Evolutionary conservation across 2,113 vertebrate genomes (phyloP).

Genomic region (Scomber japonicus): DNA sequence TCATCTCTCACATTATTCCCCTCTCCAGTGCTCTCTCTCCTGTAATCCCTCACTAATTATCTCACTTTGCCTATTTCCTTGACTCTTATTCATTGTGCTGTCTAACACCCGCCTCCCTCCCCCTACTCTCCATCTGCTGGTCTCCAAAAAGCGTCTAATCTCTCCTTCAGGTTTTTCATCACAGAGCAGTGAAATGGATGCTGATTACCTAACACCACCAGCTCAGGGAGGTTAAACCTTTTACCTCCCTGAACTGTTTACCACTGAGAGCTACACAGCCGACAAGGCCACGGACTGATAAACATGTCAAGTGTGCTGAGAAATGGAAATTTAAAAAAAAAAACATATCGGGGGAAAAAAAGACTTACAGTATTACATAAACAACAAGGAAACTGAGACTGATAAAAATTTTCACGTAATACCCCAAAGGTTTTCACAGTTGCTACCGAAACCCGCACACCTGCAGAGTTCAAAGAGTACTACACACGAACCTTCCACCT

Average conservation of each 20-base stretch:
- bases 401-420: slow-evolving; percentile 20
- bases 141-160: slow-evolving; percentile 52
- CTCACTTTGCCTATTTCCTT: slow-evolving; percentile 34
- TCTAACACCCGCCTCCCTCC: not conserved
- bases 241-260: slow-evolving; percentile 52
- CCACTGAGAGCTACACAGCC: slow-evolving; percentile 25
- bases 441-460: not conserved
- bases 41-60: slow-evolving; percentile 49
- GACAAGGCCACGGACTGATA: slow-evolving; percentile 27
- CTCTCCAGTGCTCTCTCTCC: slow-evolving; percentile 11
- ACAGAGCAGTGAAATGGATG: slow-evolving; percentile 44
- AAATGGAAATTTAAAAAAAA: slow-evolving; percentile 13
- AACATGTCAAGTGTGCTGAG: slow-evolving; percentile 42
- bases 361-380: slow-evolving; percentile 1
- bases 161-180: slow-evolving; percentile 53
- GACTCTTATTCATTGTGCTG: slow-evolving; percentile 35
- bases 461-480: slow-evolving; percentile 13
- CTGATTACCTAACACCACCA: slow-evolving; percentile 32
- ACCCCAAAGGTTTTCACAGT: slow-evolving; percentile 5
- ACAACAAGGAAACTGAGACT: not conserved
- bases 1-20: slow-evolving; percentile 29
- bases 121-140: slow-evolving; percentile 16
- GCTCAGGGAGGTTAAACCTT: slow-evolving; percentile 45
- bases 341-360: slow-evolving; percentile 3
- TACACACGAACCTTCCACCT: not conserved